Conservation (phyloP, 2,888 invertebrate genomes). For the Cephalotes varians region DNA sequence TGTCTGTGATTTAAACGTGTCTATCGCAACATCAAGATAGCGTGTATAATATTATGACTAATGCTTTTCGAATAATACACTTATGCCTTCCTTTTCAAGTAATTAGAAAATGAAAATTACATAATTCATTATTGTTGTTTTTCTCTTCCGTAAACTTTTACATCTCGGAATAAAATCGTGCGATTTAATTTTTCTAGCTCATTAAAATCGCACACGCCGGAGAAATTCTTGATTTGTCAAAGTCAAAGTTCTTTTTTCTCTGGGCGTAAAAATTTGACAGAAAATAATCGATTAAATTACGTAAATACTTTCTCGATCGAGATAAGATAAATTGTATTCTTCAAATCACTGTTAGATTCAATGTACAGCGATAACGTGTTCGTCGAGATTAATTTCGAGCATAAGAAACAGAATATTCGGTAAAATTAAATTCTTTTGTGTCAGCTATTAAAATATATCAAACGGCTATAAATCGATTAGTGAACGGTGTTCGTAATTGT, state of each 20-base stretch:
- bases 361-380: background rate
- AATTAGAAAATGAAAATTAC: background rate
- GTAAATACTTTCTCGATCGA: background rate
- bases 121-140: background rate
- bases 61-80: slow-evolving; percentile 3
- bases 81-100: background rate
- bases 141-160: background rate
- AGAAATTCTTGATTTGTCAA: background rate
- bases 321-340: slow-evolving; percentile 4
- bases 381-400: background rate
- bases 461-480: background rate
- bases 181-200: background rate
- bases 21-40: background rate
- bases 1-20: background rate
- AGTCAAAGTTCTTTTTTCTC: background rate
- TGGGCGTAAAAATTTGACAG: slow-evolving; percentile 1
- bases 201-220: background rate
- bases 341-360: background rate
- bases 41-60: background rate
- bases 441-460: background rate
- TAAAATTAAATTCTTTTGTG: slow-evolving; percentile 2
- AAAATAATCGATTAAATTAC: slow-evolving; percentile 3
- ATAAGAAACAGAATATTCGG: background rate
- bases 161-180: background rate
- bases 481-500: background rate